These are phyloP conservation scores for Cottus gobio DNA, from an alignment of 2,113 vertebrate species.

Conservation along the genomic window DNA sequence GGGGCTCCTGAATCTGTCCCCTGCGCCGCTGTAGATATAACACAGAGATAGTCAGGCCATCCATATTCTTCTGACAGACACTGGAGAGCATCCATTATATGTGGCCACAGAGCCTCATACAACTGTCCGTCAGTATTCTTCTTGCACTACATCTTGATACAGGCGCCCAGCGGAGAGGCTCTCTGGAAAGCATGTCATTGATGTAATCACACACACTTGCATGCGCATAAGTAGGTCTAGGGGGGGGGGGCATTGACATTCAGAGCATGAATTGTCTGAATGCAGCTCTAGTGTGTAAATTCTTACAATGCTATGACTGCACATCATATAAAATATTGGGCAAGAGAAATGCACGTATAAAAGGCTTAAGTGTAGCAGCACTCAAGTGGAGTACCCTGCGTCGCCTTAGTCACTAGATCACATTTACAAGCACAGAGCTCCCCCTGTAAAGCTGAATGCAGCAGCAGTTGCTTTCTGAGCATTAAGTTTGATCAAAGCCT, in stretches of 20 bases:
- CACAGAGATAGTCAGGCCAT: constrained; percentile 57
- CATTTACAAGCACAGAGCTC: constrained; percentile 28
- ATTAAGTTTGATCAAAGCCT: constrained; percentile 77
- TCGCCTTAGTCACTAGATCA: constrained; percentile 42
- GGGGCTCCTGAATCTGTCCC: constrained; percentile 48
- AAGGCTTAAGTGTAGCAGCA: constrained; percentile 44
- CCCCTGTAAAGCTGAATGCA: constrained; percentile 25
- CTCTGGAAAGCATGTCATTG: constrained; percentile 65
- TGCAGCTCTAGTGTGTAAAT: constrained; percentile 61
- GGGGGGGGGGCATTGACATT: constrained; percentile 55
- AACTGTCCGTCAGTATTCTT: constrained; percentile 57
- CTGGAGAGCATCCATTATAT: constrained; percentile 53
- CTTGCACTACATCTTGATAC: constrained; percentile 68
- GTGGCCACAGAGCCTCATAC: constrained; percentile 49
- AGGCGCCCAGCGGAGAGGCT: constrained; percentile 56
- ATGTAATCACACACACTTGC: constrained; percentile 68
- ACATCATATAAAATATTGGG: constrained; percentile 44
- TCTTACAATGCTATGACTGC: constrained; percentile 42
- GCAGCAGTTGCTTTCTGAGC: constrained; percentile 59
- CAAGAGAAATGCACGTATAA: constrained; percentile 30
- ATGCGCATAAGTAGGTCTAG: constrained; percentile 52
- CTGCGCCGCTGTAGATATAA: constrained; percentile 58
- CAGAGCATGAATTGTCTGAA: constrained; percentile 56
- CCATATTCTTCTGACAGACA: constrained; percentile 62
- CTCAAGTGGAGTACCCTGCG: constrained; percentile 12